Conservation (phyloP, 1,140 invertebrate genomes). For the Riptortus pedestris region DNA sequence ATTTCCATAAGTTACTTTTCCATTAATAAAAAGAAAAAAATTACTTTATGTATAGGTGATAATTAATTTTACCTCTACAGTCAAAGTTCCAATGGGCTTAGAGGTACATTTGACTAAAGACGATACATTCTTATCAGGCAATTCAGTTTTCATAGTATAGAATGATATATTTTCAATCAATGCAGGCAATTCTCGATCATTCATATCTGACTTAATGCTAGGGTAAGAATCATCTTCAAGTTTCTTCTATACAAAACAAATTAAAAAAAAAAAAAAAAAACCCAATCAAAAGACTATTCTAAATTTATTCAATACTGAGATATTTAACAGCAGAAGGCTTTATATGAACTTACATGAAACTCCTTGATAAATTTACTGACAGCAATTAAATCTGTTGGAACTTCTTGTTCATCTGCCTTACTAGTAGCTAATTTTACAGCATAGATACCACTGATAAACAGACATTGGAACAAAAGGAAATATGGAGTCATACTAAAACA, state of each 20-base stretch:
- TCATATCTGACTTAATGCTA: not conserved
- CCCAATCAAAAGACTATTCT: not conserved
- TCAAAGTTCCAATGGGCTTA: not conserved
- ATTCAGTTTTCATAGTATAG: not conserved
- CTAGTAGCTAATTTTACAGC: too few species aligned
- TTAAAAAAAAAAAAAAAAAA: constrained; percentile 4
- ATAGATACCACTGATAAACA: too few species aligned
- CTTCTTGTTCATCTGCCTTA: constrained; percentile 11
- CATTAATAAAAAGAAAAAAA: not conserved
- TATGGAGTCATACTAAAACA: too few species aligned
- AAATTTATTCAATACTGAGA: not conserved
- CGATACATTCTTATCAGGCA: constrained; percentile 20
- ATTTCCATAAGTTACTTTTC: not conserved
- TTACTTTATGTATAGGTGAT: not conserved
- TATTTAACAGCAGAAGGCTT: not conserved
- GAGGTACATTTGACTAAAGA: constrained; percentile 26
- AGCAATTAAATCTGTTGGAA: constrained; percentile 24
- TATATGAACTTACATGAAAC: constrained; percentile 28
- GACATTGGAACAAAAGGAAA: too few species aligned
- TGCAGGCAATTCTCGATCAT: not conserved
- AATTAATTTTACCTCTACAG: not conserved
- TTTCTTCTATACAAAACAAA: constrained; percentile 18
- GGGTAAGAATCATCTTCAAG: constrained; percentile 23
- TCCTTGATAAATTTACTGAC: constrained; percentile 31
- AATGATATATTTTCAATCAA: not conserved